Evolutionary conservation across 92 coral and sea anemone genomes (phyloP), one percentile per base, ranked within the genome.

Genomic region (Parazoanthus atlanticus): DNA sequence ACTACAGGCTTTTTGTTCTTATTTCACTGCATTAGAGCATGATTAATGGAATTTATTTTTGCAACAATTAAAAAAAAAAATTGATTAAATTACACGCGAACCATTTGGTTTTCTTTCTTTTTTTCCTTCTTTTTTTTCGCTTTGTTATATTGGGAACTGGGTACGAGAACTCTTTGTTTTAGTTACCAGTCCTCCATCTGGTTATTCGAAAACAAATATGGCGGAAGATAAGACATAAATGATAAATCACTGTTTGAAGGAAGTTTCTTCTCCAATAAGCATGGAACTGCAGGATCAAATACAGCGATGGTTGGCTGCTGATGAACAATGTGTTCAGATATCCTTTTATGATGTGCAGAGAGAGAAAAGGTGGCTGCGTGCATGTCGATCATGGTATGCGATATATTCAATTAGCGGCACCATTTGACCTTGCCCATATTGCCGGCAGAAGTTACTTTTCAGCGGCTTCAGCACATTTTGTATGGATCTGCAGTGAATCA

Each of bases 301-400:
- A 72, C 87, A 84, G 65, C 34, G 28, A 46, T 36, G 6, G 21
- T 28, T 84, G 78, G 78, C 87, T 21, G 11, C 17, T 72, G 87
- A 74, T 26, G 87, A 84, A 71, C n/a, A 70, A 72, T 84, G 87
- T 46, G 78, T 41, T 43, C 87, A 84, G 47, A 84, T 84, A 84
- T 84, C 87, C 87, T 84, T 81, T 84, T 69, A 28, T 15, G 78
- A 46, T 84, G 12, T 15, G 10, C 34, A 15, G 66, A 28, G 23
- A 70, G 6, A 71, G 17, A 84, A 29, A 83, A 7, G 0, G 23
- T 36, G 5, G 25, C 15, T 34, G 23, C 23, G 12, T 15, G 25
- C 43, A 73, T 73, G 8, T 17, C 40, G 25, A 10, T 12, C 73
- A 6, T 10, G 10, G 73, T 30, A 19, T 30, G 19, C 28, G 49